phyloP scores from a whole-genome alignment of 2,797 vertebrate species.

The Perodicticus potto region DNA sequence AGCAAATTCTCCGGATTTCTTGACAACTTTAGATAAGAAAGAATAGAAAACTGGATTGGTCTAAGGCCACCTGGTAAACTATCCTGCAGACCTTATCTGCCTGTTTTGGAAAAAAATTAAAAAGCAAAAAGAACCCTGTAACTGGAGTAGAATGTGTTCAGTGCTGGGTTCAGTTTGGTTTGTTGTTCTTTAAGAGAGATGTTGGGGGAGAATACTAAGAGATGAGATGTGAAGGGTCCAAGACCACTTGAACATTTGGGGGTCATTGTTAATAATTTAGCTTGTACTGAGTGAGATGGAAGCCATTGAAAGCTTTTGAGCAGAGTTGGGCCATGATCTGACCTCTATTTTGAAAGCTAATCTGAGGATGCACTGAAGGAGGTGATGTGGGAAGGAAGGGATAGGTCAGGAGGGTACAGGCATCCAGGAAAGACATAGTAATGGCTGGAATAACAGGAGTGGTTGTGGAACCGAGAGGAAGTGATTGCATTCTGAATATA shows the following conservation, averaged over 20 bases:
- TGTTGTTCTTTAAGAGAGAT: background rate
- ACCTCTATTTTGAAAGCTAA: background rate
- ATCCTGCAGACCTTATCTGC: background rate
- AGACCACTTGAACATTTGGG: background rate
- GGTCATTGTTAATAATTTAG: background rate
- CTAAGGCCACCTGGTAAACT: background rate
- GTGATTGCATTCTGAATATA: background rate
- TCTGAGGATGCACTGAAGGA: background rate
- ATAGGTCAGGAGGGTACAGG: background rate
- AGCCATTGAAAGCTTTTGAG: background rate
- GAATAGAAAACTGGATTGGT: background rate
- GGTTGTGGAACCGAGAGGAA: background rate
- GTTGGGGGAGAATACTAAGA: background rate
- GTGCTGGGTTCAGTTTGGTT: background rate
- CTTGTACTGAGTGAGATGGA: background rate
- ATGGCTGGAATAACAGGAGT: background rate
- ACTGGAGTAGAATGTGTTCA: background rate
- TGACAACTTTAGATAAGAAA: background rate
- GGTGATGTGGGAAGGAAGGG: background rate
- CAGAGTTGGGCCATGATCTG: background rate
- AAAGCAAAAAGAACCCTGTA: background rate
- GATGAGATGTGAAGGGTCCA: background rate
- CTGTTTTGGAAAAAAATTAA: background rate
- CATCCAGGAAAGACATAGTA: background rate
- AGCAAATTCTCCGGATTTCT: background rate